Percentiles rank a stretch among this genome's conserved stretches.
Conservation (phyloP, 2,797 vertebrate species). For the Zalophus californianus region DNA sequence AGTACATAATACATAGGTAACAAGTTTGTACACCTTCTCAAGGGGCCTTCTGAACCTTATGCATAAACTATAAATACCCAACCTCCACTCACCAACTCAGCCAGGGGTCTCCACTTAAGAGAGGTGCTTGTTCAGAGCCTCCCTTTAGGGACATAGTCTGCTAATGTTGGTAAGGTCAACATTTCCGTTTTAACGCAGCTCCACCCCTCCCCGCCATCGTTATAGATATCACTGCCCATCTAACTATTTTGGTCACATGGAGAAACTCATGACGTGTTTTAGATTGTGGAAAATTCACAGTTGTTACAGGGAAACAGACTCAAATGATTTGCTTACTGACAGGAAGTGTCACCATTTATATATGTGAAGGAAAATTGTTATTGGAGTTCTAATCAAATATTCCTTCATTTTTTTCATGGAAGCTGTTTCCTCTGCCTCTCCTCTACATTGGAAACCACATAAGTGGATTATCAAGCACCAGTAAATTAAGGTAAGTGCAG, state of each 20-base stretch:
- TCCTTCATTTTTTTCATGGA: conserved; percentile 65
- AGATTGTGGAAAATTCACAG: not conserved
- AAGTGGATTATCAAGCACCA: conserved; percentile 95
- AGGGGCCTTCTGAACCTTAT: not conserved
- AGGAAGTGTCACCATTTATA: not conserved
- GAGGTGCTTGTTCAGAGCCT: not conserved
- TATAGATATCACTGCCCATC: not conserved
- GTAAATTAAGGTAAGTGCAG: conserved; percentile 94
- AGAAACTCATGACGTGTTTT: not conserved
- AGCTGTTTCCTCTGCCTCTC: conserved; percentile 96
- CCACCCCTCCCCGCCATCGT: too few species aligned
- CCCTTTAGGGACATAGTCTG: not conserved
- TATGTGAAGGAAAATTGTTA: not conserved
- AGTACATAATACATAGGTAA: not conserved
- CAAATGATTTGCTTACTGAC: not conserved
- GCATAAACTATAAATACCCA: not conserved
- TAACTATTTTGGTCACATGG: not conserved
- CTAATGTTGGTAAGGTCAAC: not conserved
- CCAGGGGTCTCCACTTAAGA: not conserved
- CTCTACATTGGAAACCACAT: conserved; percentile 95
- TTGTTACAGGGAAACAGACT: not conserved
- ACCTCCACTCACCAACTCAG: not conserved
- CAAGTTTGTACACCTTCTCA: not conserved
- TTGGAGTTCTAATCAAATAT: conserved; percentile 57
- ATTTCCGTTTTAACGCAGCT: not conserved